Conservation (phyloP, 2,888 invertebrate species). For the Spialia ferax region DNA sequence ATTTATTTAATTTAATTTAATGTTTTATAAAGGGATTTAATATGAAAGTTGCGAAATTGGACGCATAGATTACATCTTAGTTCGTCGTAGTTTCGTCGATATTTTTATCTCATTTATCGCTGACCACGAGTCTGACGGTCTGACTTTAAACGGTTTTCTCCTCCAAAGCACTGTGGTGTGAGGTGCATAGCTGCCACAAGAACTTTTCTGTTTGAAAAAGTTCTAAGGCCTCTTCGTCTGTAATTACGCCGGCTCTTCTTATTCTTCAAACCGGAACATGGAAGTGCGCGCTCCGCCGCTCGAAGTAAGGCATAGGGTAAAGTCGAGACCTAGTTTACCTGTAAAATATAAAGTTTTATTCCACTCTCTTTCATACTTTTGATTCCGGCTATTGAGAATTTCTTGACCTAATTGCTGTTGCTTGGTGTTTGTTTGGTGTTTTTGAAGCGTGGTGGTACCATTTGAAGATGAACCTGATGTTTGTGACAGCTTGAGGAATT, state of each 20-base stretch:
- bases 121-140: conserved; percentile 1
- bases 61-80: not conserved
- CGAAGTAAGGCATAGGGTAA: conserved; percentile 5
- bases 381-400: not conserved
- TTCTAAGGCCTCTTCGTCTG: conserved; percentile 33
- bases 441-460: not conserved
- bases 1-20: too few relatives aligned
- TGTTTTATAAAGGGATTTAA: too few relatives aligned
- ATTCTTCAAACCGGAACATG: conserved; percentile 28
- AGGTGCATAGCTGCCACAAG: conserved; percentile 27
- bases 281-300: conserved; percentile 22
- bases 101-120: not conserved
- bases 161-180: conserved; percentile 11
- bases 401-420: not conserved
- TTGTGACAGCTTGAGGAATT: too few relatives aligned
- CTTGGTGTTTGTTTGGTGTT: not conserved
- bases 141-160: conserved; percentile 3
- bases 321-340: conserved; percentile 12
- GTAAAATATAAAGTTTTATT: conserved; percentile 3
- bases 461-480: too few relatives aligned
- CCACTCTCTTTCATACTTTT: not conserved
- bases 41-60: not conserved
- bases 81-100: not conserved
- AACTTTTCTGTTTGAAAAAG: conserved; percentile 37
- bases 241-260: conserved; percentile 36